A percentile compares a stretch with the other conserved stretches of the same genome.
Conservation (phyloP, 2,113 vertebrate genomes). For the Macrotis lagotis region DNA sequence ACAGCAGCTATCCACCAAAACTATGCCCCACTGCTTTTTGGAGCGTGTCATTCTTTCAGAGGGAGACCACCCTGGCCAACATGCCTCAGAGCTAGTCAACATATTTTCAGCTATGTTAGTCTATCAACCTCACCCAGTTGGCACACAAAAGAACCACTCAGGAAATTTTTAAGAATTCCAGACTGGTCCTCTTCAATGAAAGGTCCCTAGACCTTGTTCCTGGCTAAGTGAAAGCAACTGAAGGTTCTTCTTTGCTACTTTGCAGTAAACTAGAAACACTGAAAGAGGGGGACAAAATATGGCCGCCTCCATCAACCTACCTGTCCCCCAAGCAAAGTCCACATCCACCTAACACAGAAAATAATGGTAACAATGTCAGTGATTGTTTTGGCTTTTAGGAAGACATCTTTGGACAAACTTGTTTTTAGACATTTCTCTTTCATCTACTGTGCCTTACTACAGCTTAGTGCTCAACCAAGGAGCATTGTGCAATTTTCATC, state of each 20-base stretch:
- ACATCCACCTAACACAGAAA: neutral
- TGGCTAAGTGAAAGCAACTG: neutral
- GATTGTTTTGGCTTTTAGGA: conserved; percentile 67
- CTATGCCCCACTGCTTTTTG: neutral
- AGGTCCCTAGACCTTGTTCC: neutral
- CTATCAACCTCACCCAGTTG: neutral
- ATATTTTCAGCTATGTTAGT: neutral
- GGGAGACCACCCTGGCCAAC: neutral
- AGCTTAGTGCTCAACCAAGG: conserved; percentile 46
- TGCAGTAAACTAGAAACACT: neutral
- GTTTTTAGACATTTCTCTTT: conserved; percentile 74
- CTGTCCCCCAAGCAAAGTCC: neutral
- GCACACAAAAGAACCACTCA: neutral
- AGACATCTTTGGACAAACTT: conserved; percentile 77
- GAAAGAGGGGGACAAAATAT: neutral
- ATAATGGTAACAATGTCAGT: conserved; percentile 67
- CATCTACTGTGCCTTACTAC: conserved; percentile 68
- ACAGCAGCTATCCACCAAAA: neutral
- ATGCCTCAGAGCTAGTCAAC: neutral
- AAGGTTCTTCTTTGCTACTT: neutral
- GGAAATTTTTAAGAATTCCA: neutral
- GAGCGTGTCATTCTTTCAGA: neutral
- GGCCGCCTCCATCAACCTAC: neutral
- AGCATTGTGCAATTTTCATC: conserved; percentile 73
- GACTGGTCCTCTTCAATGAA: neutral